These are phyloP conservation scores for Drosophila subsilvestris DNA, from an alignment of 2,888 invertebrate genomes.

Conservation along the genomic window DNA sequence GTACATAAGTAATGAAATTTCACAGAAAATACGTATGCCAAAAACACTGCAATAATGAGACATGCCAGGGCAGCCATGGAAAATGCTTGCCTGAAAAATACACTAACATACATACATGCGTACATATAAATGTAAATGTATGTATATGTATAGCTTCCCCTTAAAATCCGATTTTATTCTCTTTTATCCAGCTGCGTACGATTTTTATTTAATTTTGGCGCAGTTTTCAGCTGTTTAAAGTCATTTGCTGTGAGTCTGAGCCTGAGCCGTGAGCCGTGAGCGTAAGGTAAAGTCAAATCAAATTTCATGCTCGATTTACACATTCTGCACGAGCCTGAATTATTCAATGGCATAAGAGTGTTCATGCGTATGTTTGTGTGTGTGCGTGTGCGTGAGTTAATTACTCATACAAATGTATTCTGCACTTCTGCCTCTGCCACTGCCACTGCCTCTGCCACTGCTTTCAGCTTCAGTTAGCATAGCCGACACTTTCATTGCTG, in stretches of 20 bases:
- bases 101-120: no score
- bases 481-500: constrained; percentile 49
- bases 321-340: constrained; percentile 25
- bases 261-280: neutral
- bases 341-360: constrained; percentile 21
- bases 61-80: no score
- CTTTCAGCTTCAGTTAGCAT: constrained; percentile 19
- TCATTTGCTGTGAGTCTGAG: neutral
- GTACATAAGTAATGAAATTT: no score
- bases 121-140: neutral
- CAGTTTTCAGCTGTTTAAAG: constrained; percentile 23
- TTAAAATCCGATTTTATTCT: constrained; percentile 21
- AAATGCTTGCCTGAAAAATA: neutral
- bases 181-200: constrained; percentile 1
- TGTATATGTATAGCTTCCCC: no score
- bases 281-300: constrained; percentile 33
- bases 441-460: neutral
- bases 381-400: constrained; percentile 53
- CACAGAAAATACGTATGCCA: no score
- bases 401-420: constrained; percentile 64
- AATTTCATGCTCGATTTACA: constrained; percentile 44
- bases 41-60: no score
- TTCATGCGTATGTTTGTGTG: neutral
- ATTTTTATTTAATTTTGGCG: constrained; percentile 9
- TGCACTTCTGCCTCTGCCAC: constrained; percentile 38